Evolutionary conservation across 2,888 invertebrate genomes (phyloP).

Genomic region (Tethea ocularis): DNA sequence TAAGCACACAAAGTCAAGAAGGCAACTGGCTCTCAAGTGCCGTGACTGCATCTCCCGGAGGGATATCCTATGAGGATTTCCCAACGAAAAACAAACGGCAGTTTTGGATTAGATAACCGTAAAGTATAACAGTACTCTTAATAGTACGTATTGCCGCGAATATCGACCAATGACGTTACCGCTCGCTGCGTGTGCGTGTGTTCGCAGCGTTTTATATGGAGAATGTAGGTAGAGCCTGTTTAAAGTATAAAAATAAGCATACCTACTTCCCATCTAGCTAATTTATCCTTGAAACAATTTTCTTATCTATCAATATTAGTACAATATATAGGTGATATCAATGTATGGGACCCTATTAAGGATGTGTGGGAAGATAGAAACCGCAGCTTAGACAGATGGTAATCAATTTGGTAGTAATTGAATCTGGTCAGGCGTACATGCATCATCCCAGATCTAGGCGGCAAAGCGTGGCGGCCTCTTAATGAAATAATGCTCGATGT

Average conservation of each 20-base stretch:
- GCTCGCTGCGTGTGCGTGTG: no score
- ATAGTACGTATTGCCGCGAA: no score
- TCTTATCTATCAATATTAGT: background rate
- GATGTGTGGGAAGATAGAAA: slow-evolving; percentile 46
- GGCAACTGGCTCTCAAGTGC: no score
- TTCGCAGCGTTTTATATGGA: no score
- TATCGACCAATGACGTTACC: no score
- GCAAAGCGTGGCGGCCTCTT: slow-evolving; percentile 37
- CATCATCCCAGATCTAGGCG: slow-evolving; percentile 57
- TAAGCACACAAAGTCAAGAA: no score
- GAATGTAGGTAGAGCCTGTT: no score
- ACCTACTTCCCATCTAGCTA: background rate
- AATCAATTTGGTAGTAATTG: slow-evolving; percentile 76
- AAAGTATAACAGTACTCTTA: no score
- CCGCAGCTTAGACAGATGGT: slow-evolving; percentile 61
- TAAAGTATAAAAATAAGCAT: background rate
- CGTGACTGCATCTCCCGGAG: no score
- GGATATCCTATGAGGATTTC: no score
- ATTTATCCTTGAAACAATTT: background rate
- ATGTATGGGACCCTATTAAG: slow-evolving; percentile 16
- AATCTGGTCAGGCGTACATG: slow-evolving; percentile 65
- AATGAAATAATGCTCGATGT: slow-evolving; percentile 59
- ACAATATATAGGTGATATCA: slow-evolving; percentile 14
- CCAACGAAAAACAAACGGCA: no score
- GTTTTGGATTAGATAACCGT: no score